These are phyloP conservation scores for Paracentrotus lividus DNA, from an alignment of 53 echinoderm and acorn worm genomes.

Conservation along the genomic window DNA sequence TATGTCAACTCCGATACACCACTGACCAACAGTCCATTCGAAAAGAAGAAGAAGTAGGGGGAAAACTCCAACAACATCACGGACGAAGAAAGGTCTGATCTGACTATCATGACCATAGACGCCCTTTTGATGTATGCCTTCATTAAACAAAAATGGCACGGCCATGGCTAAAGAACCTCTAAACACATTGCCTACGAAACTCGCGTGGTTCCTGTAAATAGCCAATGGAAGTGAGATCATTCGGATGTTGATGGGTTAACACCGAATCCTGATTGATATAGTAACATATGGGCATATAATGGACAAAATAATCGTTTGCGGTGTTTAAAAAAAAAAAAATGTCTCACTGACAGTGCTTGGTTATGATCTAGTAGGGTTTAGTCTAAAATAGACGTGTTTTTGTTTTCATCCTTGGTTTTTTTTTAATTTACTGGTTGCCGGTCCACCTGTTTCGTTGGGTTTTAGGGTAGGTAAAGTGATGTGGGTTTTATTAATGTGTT, in stretches of 20 bases:
- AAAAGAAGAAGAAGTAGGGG: too few relatives aligned
- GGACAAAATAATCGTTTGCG: neutral
- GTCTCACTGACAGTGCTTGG: neutral
- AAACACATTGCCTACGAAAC: too few relatives aligned
- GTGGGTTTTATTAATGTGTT: neutral
- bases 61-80: neutral
- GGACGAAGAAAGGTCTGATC: neutral
- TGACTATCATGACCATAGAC: neutral
- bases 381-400: neutral
- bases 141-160: conserved; percentile 6
- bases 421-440: neutral
- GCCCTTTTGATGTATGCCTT: neutral
- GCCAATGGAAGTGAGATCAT: too few relatives aligned
- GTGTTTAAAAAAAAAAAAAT: too few relatives aligned
- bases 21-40: too few relatives aligned
- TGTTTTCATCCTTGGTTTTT: neutral
- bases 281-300: neutral
- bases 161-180: neutral
- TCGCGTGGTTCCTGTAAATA: too few relatives aligned
- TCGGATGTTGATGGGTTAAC: neutral
- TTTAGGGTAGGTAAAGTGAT: neutral
- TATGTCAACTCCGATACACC: conserved; percentile 2
- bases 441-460: neutral
- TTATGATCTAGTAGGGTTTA: conserved; percentile 34
- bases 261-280: neutral